phyloP scores from a whole-genome alignment of 2,113 vertebrate genomes.

The Copsychus sechellarum region DNA sequence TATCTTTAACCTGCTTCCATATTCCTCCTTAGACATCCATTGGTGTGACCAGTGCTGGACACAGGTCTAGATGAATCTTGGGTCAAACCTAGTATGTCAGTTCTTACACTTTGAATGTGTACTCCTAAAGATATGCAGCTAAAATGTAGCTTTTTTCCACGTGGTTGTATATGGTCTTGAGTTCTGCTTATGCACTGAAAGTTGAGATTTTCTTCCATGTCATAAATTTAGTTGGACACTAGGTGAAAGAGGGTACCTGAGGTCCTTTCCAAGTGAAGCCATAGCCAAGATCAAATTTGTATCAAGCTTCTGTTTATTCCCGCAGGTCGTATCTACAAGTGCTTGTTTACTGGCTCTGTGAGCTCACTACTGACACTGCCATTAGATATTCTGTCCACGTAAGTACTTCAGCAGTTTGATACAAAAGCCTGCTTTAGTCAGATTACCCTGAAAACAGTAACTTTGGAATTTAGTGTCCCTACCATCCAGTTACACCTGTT shows the following conservation, averaged over 20 bases:
- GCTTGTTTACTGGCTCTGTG: conserved; percentile 98
- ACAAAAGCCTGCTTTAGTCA: not conserved
- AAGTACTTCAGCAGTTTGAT: conserved; percentile 68
- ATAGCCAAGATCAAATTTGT: not conserved
- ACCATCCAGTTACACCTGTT: not conserved
- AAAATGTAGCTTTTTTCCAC: not conserved
- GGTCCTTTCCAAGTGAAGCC: not conserved
- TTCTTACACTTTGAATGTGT: not conserved
- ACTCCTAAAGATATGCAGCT: not conserved
- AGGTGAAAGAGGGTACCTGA: not conserved
- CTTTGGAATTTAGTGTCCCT: not conserved
- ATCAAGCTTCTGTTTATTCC: not conserved
- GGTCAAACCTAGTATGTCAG: not conserved
- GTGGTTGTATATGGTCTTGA: not conserved
- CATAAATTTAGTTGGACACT: not conserved
- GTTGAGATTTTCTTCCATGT: not conserved
- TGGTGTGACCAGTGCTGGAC: not conserved
- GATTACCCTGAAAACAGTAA: not conserved
- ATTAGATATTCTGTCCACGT: conserved; percentile 97
- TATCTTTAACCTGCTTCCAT: not conserved
- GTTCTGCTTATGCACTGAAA: not conserved
- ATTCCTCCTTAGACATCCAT: not conserved
- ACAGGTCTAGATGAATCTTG: not conserved
- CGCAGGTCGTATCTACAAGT: conserved; percentile 97
- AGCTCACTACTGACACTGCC: conserved; percentile 97